Percentiles rank a stretch among this genome's conserved stretches.
phyloP scores from a whole-genome alignment of 2,113 vertebrate species.

The Rhipidura dahli region DNA sequence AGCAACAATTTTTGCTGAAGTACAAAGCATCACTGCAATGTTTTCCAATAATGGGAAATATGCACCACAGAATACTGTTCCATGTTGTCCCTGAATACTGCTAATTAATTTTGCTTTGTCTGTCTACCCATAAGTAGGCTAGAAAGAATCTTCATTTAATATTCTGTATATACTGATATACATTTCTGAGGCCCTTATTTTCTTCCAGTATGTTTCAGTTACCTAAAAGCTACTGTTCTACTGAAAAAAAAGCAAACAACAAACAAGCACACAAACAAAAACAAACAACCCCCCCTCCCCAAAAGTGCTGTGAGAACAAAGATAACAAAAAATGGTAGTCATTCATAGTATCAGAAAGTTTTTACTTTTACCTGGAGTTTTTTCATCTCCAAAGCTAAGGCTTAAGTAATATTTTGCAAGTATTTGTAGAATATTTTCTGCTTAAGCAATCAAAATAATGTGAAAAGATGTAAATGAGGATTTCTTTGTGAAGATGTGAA shows the following conservation, averaged over 20 bases:
- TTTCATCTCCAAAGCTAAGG: not conserved
- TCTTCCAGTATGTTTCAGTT: not conserved
- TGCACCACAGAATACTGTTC: not conserved
- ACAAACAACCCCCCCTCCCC: rapidly evolving
- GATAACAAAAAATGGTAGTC: not conserved
- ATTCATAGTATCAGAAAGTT: not conserved
- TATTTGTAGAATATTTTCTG: not conserved
- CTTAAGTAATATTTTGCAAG: not conserved
- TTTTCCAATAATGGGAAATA: not conserved
- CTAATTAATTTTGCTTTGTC: not conserved
- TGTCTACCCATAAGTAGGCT: not conserved
- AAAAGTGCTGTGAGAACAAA: not conserved
- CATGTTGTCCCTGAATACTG: not conserved
- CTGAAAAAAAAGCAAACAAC: not conserved
- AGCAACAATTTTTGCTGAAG: not conserved
- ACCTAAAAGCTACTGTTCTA: not conserved
- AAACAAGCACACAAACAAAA: not conserved
- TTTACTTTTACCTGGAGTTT: not conserved
- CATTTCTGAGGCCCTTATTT: not conserved
- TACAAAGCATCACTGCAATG: not conserved
- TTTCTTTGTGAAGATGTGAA: not conserved
- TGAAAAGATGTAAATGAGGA: not conserved
- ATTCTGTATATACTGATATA: not conserved
- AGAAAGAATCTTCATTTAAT: not conserved
- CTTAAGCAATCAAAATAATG: not conserved